phyloP scores from a whole-genome alignment of 2,797 vertebrate species.

The Microtus agrestis region DNA sequence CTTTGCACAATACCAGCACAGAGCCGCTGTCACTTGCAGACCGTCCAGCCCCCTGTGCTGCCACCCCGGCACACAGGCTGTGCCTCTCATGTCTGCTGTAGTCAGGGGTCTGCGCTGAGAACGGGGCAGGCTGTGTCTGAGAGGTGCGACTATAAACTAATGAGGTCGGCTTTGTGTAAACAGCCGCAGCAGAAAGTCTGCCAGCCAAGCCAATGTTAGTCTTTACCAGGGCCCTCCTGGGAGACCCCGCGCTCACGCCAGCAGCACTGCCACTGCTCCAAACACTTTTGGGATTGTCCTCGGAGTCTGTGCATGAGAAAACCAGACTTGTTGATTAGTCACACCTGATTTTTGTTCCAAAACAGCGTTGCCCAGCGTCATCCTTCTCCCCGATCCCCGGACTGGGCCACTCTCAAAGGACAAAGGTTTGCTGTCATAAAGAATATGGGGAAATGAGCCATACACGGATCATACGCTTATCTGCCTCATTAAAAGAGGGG shows the following conservation, averaged over 20 bases:
- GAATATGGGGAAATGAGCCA: conserved; percentile 4
- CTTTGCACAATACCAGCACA: not conserved
- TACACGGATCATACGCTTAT: conserved; percentile 18
- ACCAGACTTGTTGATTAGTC: conserved; percentile 73
- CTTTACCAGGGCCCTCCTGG: conserved; percentile 71
- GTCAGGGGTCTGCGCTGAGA: conserved; percentile 22
- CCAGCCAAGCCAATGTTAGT: conserved; percentile 67
- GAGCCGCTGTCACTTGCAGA: not conserved
- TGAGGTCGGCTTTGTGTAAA: conserved; percentile 79
- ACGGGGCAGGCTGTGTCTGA: conserved; percentile 60
- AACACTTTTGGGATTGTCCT: conserved; percentile 77
- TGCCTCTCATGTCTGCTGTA: conserved; percentile 18
- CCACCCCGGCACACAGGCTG: conserved; percentile 28
- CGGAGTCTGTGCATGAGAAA: conserved; percentile 75
- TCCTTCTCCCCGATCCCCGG: conserved; percentile 47
- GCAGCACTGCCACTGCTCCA: conserved; percentile 63
- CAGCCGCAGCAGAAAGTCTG: conserved; percentile 75
- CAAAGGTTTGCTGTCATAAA: conserved; percentile 59
- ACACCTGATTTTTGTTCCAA: conserved; percentile 79
- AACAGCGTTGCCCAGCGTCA: conserved; percentile 63
- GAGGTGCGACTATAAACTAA: conserved; percentile 82
- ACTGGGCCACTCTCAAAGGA: conserved; percentile 56
- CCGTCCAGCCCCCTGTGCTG: not conserved
- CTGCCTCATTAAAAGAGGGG: conserved; percentile 20
- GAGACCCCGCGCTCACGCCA: conserved; percentile 70